Evolutionary conservation across 2,888 invertebrate species (phyloP), one percentile per base, ranked within the genome.

Genomic region (Epicampocera succincta): DNA sequence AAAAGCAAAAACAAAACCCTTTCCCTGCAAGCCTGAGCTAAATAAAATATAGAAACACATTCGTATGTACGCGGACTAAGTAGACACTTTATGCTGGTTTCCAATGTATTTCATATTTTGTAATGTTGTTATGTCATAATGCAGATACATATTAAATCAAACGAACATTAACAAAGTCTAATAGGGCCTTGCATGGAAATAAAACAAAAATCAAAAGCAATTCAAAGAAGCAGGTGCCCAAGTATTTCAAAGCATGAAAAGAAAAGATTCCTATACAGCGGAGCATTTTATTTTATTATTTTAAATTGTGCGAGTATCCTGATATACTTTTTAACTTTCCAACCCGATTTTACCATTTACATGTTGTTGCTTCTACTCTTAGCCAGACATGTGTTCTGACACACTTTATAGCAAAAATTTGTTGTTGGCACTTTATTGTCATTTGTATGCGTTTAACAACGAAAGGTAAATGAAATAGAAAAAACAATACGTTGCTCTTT

Each of bases 71-170:
- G 33, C 1, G 5, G 13, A 44, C 42, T 60, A 60, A 68, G 75
- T 38, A 68, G 50, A 66, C 42, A 69, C n/a, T n/a, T 65, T 78
- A 78, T 78, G 77, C 63, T 78, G 56, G 58, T 65, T 72, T 65
- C 65, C 21, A 44, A 29, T 8, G 33, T 33, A 33, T 52, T 78
- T 79, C 60, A 66, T 66, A 73, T 60, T 66, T 66, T 61, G 50
- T 66, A 72, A 79, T 54, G 40, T 83, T 77, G 74, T 74, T 80
- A 80, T 80, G 83, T 75, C 80, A 80, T 83, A 83, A 83, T 84
- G 82, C 82, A 84, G 80, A 80, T 79, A 65, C 56, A 50, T 74
- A 76, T 83, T 80, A 74, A 84, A 76, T 79, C 66, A 76, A 69
- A 78, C 58, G 63, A 42, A 50, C 54, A 68, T 63, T 75, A 75